These are phyloP conservation scores for Rutpela maculata DNA, from an alignment of 2,888 invertebrate genomes.

Conservation along the genomic window DNA sequence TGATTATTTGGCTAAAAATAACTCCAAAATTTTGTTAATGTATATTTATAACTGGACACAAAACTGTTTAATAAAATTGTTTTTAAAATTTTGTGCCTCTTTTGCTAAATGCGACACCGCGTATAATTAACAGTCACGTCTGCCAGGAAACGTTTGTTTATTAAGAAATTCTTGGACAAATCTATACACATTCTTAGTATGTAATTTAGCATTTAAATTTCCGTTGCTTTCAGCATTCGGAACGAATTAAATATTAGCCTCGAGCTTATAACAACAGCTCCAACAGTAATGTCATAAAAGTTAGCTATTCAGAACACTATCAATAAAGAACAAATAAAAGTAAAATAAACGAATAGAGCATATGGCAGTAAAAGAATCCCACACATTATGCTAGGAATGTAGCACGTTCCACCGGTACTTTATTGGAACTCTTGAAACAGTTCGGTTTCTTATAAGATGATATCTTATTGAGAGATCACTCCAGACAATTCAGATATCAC, in stretches of 20 bases:
- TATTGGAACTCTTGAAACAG: not conserved
- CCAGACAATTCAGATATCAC: not conserved
- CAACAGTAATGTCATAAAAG: not conserved
- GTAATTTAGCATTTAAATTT: not conserved
- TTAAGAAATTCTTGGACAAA: no score
- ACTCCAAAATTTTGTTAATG: no score
- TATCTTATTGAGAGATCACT: not conserved
- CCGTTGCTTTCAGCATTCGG: not conserved
- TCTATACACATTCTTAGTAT: no score
- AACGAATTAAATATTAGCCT: not conserved
- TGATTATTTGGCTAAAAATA: no score
- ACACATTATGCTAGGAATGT: constrained; percentile 52
- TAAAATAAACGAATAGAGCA: not conserved
- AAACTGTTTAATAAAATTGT: no score
- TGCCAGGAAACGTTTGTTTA: no score
- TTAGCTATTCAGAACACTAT: not conserved
- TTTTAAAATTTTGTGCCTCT: no score
- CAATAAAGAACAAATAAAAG: constrained; percentile 47
- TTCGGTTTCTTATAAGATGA: not conserved
- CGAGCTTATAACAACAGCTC: no score
- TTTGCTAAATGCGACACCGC: no score
- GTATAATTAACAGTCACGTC: no score
- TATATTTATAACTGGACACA: no score
- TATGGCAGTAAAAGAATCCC: constrained; percentile 35
- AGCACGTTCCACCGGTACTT: constrained; percentile 40